Evolutionary conservation across 2,113 vertebrate species (phyloP).

Genomic region (Vulpes ferrilata): DNA sequence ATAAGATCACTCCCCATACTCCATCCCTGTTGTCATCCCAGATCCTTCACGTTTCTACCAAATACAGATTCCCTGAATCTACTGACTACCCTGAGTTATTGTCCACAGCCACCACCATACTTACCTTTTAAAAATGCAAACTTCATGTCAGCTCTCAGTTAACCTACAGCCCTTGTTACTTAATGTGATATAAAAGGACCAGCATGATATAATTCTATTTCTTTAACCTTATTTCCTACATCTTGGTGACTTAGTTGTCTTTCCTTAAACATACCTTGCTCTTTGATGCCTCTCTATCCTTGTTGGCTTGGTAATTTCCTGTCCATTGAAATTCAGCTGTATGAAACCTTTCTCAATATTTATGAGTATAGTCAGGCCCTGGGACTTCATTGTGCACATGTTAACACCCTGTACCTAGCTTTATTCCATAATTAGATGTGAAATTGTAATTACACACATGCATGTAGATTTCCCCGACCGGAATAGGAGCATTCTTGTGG

Average conservation of each 20-base stretch:
- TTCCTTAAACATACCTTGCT: background rate
- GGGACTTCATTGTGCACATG: background rate
- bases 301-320: background rate
- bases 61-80: background rate
- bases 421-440: background rate
- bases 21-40: background rate
- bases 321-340: constrained; percentile 3
- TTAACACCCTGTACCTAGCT: background rate
- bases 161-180: background rate
- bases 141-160: background rate
- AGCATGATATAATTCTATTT: background rate
- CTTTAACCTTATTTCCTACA: background rate
- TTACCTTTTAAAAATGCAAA: background rate
- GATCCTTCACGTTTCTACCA: background rate
- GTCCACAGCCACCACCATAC: background rate
- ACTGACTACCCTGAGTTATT: background rate
- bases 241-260: background rate
- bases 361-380: background rate
- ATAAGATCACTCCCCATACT: background rate
- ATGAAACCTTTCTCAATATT: background rate
- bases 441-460: background rate
- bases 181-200: background rate
- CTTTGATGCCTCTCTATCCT: background rate
- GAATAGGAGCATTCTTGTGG: background rate
- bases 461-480: background rate